Base-by-base conservation (phyloP, 2,797 vertebrate genomes). In the Acanthiza pusilla region DNA sequence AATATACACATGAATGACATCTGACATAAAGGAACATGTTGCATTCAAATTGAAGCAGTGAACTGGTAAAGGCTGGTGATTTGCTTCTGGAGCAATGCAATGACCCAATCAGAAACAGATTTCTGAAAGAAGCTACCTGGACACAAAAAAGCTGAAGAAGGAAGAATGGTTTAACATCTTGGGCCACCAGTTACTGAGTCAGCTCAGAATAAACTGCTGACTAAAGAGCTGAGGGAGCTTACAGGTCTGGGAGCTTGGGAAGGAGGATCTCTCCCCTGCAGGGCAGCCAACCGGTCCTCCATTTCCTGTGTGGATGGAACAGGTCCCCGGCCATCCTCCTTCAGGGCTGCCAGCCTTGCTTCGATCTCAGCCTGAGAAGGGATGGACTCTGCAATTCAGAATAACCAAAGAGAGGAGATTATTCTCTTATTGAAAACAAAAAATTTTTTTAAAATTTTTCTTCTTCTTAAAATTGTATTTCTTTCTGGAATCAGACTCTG, bases 311-410 rank as follows among this genome's bases (percentile, higher is more conserved):
- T 78, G 74, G 99, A 99, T 66, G 98, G 98, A 91, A 98, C 95
- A 36, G 98, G 96, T 68, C 96, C 96, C 61, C 73, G 80, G 82
- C 98, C 97, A 53, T 97, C 97, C 48, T 97, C 97, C 97, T 98
- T 99, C 82, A 99, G 96, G 13, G 98, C 98, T 71, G 98, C 98
- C 72, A 99, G 98, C 30, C 99, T 98, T 82, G 98, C 97, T 97
- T 99, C 99, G 2, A 99, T 97, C 83, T 99, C 99, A 73, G 98
- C 98, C 67, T 99, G 98, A 29, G 99, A 99, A 22, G 99, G 98
- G 67, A 99, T 73, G 23, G 98, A 97, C 95, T 98, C 99, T 99
- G 96, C 38, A 96, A 80, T 91, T 94, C 73, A 94, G 43, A 95
- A 75, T 30, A 91, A 83, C 8, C 13, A 68, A 91, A 50, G 21